Conservation (phyloP, 1,140 invertebrate genomes). For the Stegodyphus mimosarum region DNA sequence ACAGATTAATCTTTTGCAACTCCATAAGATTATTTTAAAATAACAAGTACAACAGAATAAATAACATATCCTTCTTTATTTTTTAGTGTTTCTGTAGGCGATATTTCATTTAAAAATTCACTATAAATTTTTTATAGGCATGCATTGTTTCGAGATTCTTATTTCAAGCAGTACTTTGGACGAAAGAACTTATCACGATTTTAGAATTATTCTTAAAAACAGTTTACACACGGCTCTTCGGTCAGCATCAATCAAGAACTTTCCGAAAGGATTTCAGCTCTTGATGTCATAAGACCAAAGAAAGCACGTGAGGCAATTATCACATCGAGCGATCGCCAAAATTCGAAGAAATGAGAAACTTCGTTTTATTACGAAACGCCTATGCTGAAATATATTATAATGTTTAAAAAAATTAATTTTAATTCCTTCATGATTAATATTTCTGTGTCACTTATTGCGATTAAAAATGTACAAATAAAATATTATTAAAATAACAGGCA, state of each 20-base stretch:
- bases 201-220: not conserved
- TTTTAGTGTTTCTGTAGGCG: not conserved
- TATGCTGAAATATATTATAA: not conserved
- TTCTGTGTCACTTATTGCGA: not conserved
- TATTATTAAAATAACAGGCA: too few relatives aligned
- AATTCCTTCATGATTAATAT: not conserved
- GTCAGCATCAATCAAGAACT: conserved; percentile 26
- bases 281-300: conserved; percentile 19
- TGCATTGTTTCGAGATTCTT: too few relatives aligned
- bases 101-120: not conserved
- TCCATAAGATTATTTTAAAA: too few relatives aligned
- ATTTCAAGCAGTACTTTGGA: not conserved
- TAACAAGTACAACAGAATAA: too few relatives aligned
- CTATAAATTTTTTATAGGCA: not conserved
- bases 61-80: not conserved
- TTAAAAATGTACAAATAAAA: not conserved
- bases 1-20: too few relatives aligned
- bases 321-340: not conserved
- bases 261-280: conserved; percentile 22
- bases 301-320: not conserved
- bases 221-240: not conserved
- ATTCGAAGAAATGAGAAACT: not conserved
- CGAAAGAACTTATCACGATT: not conserved
- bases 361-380: too few relatives aligned
- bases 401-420: not conserved